Conservation (phyloP, 2,797 vertebrate genomes). For the Rhinatrema bivittatum region DNA sequence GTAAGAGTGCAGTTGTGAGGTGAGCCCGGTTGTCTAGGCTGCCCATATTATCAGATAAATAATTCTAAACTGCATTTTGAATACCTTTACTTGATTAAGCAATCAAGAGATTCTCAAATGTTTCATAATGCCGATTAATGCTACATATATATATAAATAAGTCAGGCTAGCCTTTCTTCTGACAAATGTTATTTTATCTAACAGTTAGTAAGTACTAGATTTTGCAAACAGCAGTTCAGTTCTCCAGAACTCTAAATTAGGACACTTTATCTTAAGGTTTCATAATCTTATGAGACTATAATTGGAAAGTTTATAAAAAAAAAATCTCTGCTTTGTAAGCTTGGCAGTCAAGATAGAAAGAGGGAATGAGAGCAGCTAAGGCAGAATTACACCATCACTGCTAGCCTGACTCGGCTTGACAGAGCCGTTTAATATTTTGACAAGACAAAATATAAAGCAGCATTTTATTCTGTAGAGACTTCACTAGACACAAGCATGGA, state of each 20-base stretch:
- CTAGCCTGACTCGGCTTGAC: slow-evolving; percentile 77
- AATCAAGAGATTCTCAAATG: slow-evolving; percentile 42
- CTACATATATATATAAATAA: slow-evolving; percentile 65
- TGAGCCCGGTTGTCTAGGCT: no score
- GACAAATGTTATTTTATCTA: slow-evolving; percentile 63
- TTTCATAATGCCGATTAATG: slow-evolving; percentile 43
- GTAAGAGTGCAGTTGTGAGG: no score
- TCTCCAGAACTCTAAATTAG: slow-evolving; percentile 63
- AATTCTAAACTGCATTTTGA: no score
- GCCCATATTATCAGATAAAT: no score
- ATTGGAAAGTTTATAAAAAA: slow-evolving; percentile 69
- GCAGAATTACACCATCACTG: slow-evolving; percentile 76
- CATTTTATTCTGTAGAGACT: slow-evolving; percentile 92
- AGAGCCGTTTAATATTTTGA: slow-evolving; percentile 93
- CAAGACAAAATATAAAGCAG: slow-evolving; percentile 96
- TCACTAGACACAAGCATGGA: slow-evolving; percentile 84
- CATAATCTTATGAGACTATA: slow-evolving; percentile 73
- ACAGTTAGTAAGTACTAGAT: no score
- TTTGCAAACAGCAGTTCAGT: slow-evolving; percentile 47
- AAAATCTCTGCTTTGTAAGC: slow-evolving; percentile 64
- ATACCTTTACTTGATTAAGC: no score
- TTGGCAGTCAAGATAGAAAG: slow-evolving; percentile 67
- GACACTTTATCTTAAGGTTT: slow-evolving; percentile 71
- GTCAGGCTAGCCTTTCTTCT: slow-evolving; percentile 56
- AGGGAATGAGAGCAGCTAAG: slow-evolving; percentile 59